Conservation (phyloP, 2,113 vertebrate genomes). For the Neolamprologus ventralis region DNA sequence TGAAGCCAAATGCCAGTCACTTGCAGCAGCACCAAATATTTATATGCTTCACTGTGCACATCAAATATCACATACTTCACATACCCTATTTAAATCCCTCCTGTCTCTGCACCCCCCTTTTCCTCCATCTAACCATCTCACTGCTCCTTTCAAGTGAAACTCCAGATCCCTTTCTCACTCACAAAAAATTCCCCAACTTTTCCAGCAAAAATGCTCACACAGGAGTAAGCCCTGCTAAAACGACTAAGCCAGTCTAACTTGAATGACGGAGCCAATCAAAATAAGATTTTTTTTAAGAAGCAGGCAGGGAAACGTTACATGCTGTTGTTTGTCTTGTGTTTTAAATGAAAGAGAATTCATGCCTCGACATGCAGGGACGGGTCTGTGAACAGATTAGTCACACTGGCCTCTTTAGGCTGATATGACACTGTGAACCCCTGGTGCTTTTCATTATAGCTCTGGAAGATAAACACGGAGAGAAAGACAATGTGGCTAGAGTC, state of each 20-base stretch:
- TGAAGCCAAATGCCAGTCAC: neutral
- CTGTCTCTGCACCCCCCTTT: neutral
- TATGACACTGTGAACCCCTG: neutral
- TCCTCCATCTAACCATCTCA: neutral
- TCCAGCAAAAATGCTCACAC: neutral
- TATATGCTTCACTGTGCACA: constrained; percentile 6
- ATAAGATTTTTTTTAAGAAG: neutral
- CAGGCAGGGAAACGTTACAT: neutral
- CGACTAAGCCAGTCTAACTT: neutral
- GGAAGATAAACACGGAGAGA: neutral
- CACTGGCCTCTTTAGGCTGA: neutral
- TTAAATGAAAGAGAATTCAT: neutral
- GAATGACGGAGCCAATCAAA: constrained; percentile 3
- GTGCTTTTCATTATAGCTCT: neutral
- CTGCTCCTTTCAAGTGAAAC: constrained; percentile 14
- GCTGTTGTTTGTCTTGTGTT: constrained; percentile 7
- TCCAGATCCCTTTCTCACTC: neutral
- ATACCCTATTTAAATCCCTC: constrained; percentile 7
- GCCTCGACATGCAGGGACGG: constrained; percentile 6
- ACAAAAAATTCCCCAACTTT: neutral
- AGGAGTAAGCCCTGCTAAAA: neutral
- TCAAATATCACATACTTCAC: constrained; percentile 11
- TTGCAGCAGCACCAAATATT: neutral
- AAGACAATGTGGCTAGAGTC: neutral
- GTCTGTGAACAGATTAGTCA: neutral